phyloP scores from a whole-genome alignment of 2,113 vertebrate genomes.

The Pleuronectes platessa region DNA sequence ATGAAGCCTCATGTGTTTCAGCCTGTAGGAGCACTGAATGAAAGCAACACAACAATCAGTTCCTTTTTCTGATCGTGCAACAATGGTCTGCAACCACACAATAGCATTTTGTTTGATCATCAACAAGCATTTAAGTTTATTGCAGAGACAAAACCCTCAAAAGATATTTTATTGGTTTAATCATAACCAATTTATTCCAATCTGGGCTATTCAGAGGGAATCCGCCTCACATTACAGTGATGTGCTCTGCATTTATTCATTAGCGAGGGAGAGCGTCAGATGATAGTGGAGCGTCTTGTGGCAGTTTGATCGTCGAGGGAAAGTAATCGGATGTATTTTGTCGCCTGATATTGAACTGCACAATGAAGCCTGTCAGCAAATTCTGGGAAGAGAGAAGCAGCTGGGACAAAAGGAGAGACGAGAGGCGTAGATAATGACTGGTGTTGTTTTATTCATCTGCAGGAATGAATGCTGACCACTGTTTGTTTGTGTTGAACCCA shows the following conservation, averaged over 20 bases:
- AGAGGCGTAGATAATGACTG: conserved; percentile 62
- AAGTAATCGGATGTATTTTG: conserved; percentile 26
- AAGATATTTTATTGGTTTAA: conserved; percentile 27
- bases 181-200: conserved; percentile 43
- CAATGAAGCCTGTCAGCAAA: conserved; percentile 67
- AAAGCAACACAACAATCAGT: conserved; percentile 15
- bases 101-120: conserved; percentile 22
- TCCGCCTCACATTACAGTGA: conserved; percentile 35
- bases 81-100: conserved; percentile 10
- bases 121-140: conserved; percentile 48
- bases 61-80: background rate
- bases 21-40: conserved; percentile 23
- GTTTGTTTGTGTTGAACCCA: conserved; percentile 67
- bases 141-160: conserved; percentile 24
- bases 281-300: conserved; percentile 30
- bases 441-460: conserved; percentile 72
- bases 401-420: conserved; percentile 60
- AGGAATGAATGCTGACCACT: conserved; percentile 70
- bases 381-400: conserved; percentile 63
- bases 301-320: conserved; percentile 22
- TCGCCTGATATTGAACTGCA: conserved; percentile 35
- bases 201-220: conserved; percentile 32
- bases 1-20: conserved; percentile 28
- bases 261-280: conserved; percentile 43
- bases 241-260: conserved; percentile 57